Base-by-base conservation (phyloP, 2,113 vertebrate species). In the Chionodraco myersi region DNA sequence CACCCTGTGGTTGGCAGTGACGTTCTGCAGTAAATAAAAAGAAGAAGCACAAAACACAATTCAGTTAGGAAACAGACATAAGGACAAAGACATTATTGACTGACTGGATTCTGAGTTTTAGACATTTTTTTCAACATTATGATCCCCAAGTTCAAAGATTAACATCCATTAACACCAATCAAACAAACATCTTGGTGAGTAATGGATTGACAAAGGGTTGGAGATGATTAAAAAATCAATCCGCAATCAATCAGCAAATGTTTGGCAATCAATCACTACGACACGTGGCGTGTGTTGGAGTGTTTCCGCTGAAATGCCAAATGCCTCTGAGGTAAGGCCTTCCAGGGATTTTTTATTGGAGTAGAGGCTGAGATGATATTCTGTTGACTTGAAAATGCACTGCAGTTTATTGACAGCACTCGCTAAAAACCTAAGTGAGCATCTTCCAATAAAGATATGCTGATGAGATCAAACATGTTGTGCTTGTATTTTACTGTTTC, bases 1-100 rank as follows among this genome's bases (percentile, higher is more conserved):
- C 72, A 97, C 98, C 82, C 98, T 93, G 92, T 99, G 98, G 92
- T 99, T 99, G 59, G 96, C 95, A 12, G 98, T 98, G 65, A 99
- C 97, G 0, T 99, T 99, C 98, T 99, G 81, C 48, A 88, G 90
- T 95, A 83, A 36, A 91, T 80, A 10, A 57, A 26, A 45, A 67
- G 18, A 61, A 23, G 3, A 2, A 64, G 41, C 41, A 58, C 2
- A 18, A 13, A 64, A 63, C 11, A 53, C 13, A 52, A n/a, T 59
- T 64, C 10, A n/a, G 48, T 52, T 2, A 60, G 5, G 52, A 58
- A 14, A 30, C n/a, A 58, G 15, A 16, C 1, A 30, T 30, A 30
- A 30, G 3, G 30, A 30, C 30, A 30, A 30, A 30, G 30, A 30
- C 5, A 41, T 6, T 41, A 7, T 41, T 41, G 36, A 41, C 36